Evolutionary conservation across 2,888 invertebrate species (phyloP).

Genomic region (Gari tellinella): DNA sequence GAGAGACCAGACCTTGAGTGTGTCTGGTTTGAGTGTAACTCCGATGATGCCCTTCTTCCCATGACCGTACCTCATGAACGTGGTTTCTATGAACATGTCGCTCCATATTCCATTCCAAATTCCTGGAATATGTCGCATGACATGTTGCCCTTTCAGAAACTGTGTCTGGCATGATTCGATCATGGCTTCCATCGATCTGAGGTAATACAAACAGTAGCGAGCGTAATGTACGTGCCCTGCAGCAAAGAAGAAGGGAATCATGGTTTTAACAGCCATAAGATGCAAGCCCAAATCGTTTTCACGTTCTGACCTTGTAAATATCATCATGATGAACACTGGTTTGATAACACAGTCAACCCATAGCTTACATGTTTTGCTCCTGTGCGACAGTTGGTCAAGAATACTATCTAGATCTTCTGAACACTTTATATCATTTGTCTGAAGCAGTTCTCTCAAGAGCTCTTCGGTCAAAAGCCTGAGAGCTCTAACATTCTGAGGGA

Average conservation of each 20-base stretch:
- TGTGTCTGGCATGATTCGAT: no score
- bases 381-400: conserved; percentile 19
- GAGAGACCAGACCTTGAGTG: conserved; percentile 60
- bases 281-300: conserved; percentile 61
- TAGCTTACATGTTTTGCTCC: conserved; percentile 21
- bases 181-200: conserved; percentile 53
- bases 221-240: conserved; percentile 59
- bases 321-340: conserved; percentile 61
- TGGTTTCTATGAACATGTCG: conserved; percentile 69
- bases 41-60: conserved; percentile 62
- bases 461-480: conserved; percentile 42
- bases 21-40: conserved; percentile 56
- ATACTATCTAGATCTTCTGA: conserved; percentile 33
- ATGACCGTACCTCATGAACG: conserved; percentile 71
- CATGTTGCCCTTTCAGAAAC: conserved; percentile 62
- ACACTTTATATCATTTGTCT: background rate
- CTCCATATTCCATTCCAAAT: conserved; percentile 66
- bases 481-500: conserved; percentile 44
- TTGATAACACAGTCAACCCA: conserved; percentile 61
- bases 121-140: conserved; percentile 59
- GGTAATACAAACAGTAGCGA: conserved; percentile 61
- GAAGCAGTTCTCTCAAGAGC: conserved; percentile 8
- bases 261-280: conserved; percentile 48
- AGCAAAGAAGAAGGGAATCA: conserved; percentile 64
- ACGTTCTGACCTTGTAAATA: conserved; percentile 50